These are phyloP conservation scores for Apamea anceps DNA, from an alignment of 2,888 invertebrate genomes.

Conservation along the genomic window DNA sequence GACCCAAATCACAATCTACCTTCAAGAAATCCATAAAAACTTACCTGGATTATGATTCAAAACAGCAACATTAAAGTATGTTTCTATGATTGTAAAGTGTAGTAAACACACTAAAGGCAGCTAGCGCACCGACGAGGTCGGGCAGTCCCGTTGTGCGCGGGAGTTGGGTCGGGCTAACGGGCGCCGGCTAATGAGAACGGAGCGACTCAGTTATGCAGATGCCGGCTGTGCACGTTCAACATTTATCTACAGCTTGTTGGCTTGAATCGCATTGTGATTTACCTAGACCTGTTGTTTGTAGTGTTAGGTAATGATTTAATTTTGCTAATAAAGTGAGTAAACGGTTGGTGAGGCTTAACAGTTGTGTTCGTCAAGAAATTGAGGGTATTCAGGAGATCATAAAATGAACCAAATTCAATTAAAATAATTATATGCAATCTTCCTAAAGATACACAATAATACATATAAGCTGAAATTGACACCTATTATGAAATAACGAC, in stretches of 20 bases:
- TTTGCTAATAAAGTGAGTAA: constrained; percentile 18
- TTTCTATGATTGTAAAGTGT: constrained; percentile 67
- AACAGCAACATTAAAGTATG: constrained; percentile 50
- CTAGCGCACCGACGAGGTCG: constrained; percentile 69
- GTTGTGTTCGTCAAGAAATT: neutral
- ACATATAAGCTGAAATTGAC: neutral
- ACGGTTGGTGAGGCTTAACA: neutral
- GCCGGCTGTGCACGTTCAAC: constrained; percentile 73
- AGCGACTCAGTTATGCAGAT: constrained; percentile 88
- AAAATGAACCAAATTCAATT: neutral
- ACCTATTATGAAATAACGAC: neutral
- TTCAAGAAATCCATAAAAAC: constrained; percentile 23
- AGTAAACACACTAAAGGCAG: constrained; percentile 68
- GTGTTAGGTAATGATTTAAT: constrained; percentile 30
- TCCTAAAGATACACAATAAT: neutral
- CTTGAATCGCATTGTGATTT: constrained; percentile 65
- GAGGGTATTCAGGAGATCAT: neutral
- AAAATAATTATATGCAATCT: neutral
- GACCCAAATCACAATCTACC: constrained; percentile 1
- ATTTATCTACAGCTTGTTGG: constrained; percentile 70
- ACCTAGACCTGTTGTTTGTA: constrained; percentile 59
- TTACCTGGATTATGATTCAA: constrained; percentile 36
- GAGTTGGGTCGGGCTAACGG: constrained; percentile 86
- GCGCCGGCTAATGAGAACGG: constrained; percentile 87
- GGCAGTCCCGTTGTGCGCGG: constrained; percentile 81